Percentiles rank a stretch among this genome's conserved stretches.
Conservation (phyloP, 1,140 invertebrate genomes). For the Diorhabda sublineata region DNA sequence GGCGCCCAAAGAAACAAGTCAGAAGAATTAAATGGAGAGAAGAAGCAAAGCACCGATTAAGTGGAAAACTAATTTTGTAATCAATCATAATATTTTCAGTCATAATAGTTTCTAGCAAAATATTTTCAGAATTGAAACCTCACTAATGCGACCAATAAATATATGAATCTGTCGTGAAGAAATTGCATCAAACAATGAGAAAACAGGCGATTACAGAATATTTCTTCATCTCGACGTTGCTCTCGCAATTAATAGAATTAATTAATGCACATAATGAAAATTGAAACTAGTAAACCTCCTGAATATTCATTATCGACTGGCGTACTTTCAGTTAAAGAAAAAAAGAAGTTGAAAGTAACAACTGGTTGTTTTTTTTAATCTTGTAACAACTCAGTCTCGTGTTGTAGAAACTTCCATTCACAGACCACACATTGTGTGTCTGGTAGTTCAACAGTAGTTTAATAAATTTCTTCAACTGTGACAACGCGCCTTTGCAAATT, state of each 20-base stretch:
- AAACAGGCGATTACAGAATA: too few species aligned
- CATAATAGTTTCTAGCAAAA: too few species aligned
- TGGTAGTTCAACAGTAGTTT: constrained; percentile 6
- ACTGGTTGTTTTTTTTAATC: constrained; percentile 12
- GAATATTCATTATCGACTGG: constrained; percentile 12
- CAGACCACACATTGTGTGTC: constrained; percentile 9
- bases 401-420: neutral
- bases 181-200: too few species aligned
- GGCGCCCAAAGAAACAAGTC: too few species aligned
- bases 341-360: constrained; percentile 7
- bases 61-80: too few species aligned
- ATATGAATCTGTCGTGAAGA: too few species aligned
- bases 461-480: constrained; percentile 15
- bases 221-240: too few species aligned
- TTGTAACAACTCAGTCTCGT: constrained; percentile 5
- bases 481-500: constrained; percentile 13
- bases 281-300: constrained; percentile 7
- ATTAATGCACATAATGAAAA: constrained; percentile 12
- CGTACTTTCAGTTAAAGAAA: neutral
- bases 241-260: neutral
- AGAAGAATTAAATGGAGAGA: too few species aligned
- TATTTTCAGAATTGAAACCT: too few species aligned
- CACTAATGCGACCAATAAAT: too few species aligned
- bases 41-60: too few species aligned
- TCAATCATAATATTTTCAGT: too few species aligned